phyloP scores from a whole-genome alignment of 2,113 vertebrate species.

The Leuciscus idus region DNA sequence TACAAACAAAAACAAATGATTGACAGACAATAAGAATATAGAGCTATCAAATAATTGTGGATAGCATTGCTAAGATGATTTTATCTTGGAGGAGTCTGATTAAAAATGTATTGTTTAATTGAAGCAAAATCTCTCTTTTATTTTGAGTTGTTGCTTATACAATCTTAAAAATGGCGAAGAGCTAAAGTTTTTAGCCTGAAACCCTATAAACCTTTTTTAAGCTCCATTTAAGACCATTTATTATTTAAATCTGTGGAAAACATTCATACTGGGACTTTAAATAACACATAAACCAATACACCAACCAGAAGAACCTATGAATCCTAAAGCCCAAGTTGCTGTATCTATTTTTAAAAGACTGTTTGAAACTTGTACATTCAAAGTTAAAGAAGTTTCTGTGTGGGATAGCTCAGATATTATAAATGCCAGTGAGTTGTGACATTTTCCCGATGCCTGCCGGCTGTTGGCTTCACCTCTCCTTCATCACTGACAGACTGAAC shows the following conservation, averaged over 20 bases:
- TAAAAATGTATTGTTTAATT: neutral
- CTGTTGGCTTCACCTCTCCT: neutral
- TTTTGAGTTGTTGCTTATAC: no score
- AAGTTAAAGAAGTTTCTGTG: neutral
- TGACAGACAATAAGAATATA: neutral
- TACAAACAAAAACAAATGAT: neutral
- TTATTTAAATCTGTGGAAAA: neutral
- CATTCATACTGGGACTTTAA: neutral
- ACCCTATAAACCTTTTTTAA: neutral
- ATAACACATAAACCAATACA: neutral
- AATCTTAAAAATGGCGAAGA: neutral
- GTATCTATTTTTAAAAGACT: neutral
- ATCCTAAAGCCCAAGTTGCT: neutral
- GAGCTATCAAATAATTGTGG: neutral
- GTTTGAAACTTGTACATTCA: neutral
- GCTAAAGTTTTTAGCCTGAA: neutral
- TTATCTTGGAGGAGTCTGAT: neutral
- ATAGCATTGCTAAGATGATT: neutral
- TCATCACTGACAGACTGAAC: conserved; percentile 16
- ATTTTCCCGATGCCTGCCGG: conserved; percentile 5
- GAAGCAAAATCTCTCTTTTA: neutral
- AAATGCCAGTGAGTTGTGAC: neutral
- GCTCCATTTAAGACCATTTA: neutral
- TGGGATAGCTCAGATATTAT: neutral
- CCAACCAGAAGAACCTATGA: neutral